Conservation (phyloP, 1,140 invertebrate genomes). For the Pseudomyrmex dendroicus region DNA sequence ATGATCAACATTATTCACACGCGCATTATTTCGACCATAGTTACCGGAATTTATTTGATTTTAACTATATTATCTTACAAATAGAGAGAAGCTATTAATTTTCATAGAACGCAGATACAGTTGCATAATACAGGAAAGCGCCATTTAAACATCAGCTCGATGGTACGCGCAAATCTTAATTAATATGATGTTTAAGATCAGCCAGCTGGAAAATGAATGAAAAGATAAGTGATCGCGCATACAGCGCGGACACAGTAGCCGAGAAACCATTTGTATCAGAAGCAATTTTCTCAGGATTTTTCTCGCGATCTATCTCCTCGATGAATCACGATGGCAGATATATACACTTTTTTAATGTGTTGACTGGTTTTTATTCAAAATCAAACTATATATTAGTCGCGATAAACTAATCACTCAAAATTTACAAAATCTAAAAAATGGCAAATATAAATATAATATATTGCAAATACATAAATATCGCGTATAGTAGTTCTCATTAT, state of each 20-base stretch:
- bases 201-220: slow-evolving; percentile 68
- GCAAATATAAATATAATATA: no score
- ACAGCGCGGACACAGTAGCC: slow-evolving; percentile 43
- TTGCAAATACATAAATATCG: no score
- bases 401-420: no score
- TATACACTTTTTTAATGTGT: slow-evolving; percentile 3
- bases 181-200: slow-evolving; percentile 67
- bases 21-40: slow-evolving; percentile 17
- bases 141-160: slow-evolving; percentile 56
- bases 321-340: neutral
- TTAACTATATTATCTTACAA: slow-evolving; percentile 22
- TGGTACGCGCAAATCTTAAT: slow-evolving; percentile 61
- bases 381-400: no score
- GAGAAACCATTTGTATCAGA: slow-evolving; percentile 47
- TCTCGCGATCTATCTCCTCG: slow-evolving; percentile 30
- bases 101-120: slow-evolving; percentile 34
- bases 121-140: slow-evolving; percentile 35
- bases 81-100: slow-evolving; percentile 39
- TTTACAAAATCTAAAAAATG: no score
- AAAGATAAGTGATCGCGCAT: slow-evolving; percentile 62
- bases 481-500: no score
- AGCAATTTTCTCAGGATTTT: slow-evolving; percentile 39
- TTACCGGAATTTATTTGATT: slow-evolving; percentile 26
- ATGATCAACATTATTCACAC: neutral
- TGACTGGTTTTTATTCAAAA: no score